phyloP scores from a whole-genome alignment of 1,140 invertebrate species.

The Sitodiplosis mosellana region DNA sequence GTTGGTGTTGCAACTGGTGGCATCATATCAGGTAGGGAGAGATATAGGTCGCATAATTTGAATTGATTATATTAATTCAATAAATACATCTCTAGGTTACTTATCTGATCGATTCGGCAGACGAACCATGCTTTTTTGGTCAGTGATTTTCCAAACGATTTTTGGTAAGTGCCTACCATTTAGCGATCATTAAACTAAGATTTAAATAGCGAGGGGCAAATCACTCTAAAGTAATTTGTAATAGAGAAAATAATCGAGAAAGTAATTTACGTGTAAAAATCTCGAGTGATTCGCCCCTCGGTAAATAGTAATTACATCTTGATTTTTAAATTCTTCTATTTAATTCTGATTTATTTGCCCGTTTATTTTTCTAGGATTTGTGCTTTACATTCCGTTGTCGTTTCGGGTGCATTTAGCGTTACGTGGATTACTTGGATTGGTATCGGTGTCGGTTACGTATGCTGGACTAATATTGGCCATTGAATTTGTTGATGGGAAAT shows the following conservation, averaged over 20 bases:
- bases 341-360: neutral
- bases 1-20: constrained; percentile 47
- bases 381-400: constrained; percentile 39
- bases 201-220: no score
- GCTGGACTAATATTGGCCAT: constrained; percentile 51
- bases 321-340: neutral
- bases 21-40: no score
- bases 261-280: no score
- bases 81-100: no score
- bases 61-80: no score
- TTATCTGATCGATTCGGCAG: constrained; percentile 59
- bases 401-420: constrained; percentile 43
- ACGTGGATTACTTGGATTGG: constrained; percentile 40
- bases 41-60: no score
- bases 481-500: constrained; percentile 51
- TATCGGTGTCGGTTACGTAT: constrained; percentile 52
- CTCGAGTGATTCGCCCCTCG: no score
- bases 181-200: neutral
- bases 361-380: constrained; percentile 25
- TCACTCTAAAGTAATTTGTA: neutral
- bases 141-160: constrained; percentile 44
- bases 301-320: neutral
- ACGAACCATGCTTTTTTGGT: constrained; percentile 50
- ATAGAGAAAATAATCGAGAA: no score
- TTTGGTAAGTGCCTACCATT: constrained; percentile 29